phyloP scores from a whole-genome alignment of 2,888 invertebrate species.

The Eurytoma adleriae region DNA sequence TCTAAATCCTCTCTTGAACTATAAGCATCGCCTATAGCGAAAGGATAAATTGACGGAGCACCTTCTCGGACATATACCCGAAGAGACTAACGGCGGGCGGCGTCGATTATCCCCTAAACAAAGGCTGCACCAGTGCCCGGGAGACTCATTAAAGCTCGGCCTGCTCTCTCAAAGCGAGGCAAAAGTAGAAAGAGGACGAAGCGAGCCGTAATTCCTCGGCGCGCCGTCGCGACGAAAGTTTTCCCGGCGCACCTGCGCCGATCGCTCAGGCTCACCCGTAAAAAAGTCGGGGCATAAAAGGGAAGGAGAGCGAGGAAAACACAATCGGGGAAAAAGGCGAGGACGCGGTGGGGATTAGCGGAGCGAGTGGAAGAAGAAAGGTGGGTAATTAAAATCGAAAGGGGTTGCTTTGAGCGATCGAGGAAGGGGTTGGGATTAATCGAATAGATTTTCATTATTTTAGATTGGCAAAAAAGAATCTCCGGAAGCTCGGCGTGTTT shows the following conservation, averaged over 20 bases:
- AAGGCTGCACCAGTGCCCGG: not conserved
- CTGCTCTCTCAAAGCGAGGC: not conserved
- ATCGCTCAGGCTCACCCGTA: no score
- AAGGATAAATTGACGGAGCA: not conserved
- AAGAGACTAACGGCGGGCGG: constrained; percentile 8
- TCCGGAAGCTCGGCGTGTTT: not conserved
- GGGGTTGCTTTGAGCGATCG: constrained; percentile 4
- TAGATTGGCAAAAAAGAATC: constrained; percentile 11
- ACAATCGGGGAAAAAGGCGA: no score
- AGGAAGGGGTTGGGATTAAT: constrained; percentile 13
- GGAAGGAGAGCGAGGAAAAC: no score
- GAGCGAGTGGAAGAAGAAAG: not conserved
- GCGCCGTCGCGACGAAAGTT: no score
- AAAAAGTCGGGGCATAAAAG: no score
- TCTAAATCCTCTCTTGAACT: no score
- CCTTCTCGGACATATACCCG: not conserved
- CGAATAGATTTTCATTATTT: constrained; percentile 45
- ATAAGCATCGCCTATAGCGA: no score
- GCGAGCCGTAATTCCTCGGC: not conserved
- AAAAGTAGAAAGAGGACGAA: not conserved
- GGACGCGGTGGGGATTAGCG: not conserved
- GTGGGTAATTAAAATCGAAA: constrained; percentile 36
- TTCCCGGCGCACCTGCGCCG: no score
- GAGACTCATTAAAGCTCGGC: constrained; percentile 11
- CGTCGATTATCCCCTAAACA: constrained; percentile 20